phyloP scores from a whole-genome alignment of 2,113 vertebrate species.

The Corythaixoides concolor region DNA sequence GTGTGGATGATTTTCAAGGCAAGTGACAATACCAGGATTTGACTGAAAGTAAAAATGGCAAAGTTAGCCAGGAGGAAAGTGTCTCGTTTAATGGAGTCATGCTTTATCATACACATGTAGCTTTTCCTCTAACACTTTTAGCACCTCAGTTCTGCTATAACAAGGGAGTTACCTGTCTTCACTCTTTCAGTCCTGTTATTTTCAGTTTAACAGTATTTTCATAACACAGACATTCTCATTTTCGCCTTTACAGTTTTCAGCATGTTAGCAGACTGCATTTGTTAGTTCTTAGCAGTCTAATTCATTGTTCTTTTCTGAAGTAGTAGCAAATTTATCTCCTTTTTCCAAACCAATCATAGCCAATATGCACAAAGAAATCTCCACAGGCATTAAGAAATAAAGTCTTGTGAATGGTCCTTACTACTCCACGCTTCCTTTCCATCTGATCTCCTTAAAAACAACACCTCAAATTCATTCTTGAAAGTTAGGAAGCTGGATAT shows the following conservation, averaged over 20 bases:
- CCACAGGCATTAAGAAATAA: neutral
- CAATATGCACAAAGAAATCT: neutral
- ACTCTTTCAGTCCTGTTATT: neutral
- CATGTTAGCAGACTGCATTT: neutral
- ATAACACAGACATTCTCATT: neutral
- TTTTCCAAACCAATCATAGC: neutral
- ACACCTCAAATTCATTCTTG: neutral
- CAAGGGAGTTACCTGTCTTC: neutral
- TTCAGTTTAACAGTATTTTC: neutral
- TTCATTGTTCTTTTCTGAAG: neutral
- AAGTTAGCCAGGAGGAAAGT: neutral
- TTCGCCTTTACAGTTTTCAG: neutral
- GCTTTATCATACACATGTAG: neutral
- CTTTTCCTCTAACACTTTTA: neutral
- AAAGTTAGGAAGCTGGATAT: neutral
- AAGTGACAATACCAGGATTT: conserved; percentile 90
- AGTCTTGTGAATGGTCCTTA: neutral
- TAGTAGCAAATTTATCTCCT: neutral
- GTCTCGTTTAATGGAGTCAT: neutral
- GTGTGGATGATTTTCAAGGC: conserved; percentile 93
- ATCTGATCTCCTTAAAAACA: neutral
- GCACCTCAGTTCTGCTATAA: neutral
- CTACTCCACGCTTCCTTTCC: neutral
- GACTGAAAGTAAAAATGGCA: conserved; percentile 64
- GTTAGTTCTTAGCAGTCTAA: neutral